Evolutionary conservation across 2,888 invertebrate species (phyloP).

Genomic region (Synergus gifuensis): DNA sequence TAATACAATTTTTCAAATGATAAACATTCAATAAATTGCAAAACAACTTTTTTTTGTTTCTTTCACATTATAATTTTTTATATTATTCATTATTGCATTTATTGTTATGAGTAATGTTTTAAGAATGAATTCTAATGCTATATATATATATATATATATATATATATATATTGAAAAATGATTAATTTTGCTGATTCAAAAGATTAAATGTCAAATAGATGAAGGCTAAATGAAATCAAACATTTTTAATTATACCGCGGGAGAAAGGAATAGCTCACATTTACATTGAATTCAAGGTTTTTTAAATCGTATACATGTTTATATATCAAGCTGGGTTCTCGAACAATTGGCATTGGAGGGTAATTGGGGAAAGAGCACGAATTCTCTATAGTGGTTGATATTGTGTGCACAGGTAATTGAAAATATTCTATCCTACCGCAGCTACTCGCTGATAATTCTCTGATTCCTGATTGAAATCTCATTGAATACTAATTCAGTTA

Average conservation of each 20-base stretch:
- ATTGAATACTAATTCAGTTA: slow-evolving; percentile 50
- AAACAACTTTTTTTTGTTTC: too few relatives aligned
- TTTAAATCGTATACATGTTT: slow-evolving; percentile 6
- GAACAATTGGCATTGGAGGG: slow-evolving; percentile 19
- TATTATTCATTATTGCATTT: too few relatives aligned
- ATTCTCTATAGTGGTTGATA: slow-evolving; percentile 25
- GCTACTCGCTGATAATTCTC: slow-evolving; percentile 47
- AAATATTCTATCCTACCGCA: slow-evolving; percentile 57
- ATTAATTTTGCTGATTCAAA: neutral
- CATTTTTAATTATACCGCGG: neutral
- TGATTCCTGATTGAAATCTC: slow-evolving; percentile 57
- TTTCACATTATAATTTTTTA: too few relatives aligned
- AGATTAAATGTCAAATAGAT: slow-evolving; percentile 43
- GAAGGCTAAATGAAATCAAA: slow-evolving; percentile 39
- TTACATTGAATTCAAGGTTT: neutral
- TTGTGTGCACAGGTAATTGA: slow-evolving; percentile 63
- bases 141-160: too few relatives aligned
- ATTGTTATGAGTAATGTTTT: too few relatives aligned
- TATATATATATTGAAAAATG: neutral
- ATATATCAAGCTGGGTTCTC: slow-evolving; percentile 15
- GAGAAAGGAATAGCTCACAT: neutral
- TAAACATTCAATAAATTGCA: too few relatives aligned
- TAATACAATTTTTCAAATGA: too few relatives aligned
- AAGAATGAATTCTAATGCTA: too few relatives aligned
- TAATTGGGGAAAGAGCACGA: slow-evolving; percentile 17